These are phyloP conservation scores for Ephydatia muelleri DNA, from an alignment of 37 sponge, comb jelly and placozoan species.

Conservation along the genomic window DNA sequence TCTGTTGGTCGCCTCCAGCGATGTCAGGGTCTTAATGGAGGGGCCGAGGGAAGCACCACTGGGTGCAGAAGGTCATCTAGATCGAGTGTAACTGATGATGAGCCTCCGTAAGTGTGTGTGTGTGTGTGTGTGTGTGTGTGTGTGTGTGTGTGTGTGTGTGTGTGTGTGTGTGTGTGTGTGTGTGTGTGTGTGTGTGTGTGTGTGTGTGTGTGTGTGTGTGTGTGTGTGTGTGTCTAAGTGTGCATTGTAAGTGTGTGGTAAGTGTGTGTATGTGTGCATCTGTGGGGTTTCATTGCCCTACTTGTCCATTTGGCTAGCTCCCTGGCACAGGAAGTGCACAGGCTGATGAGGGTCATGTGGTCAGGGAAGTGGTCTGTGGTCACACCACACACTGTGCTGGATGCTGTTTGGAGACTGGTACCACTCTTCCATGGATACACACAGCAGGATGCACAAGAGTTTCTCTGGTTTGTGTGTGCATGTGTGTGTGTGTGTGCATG, in stretches of 20 bases:
- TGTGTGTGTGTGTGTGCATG: background rate
- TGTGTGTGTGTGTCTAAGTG: background rate
- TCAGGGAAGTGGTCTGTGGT: conserved; percentile 87
- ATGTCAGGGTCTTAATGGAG: background rate
- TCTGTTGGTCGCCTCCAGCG: background rate
- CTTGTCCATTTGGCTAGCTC: background rate
- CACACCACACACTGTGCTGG: conserved; percentile 76
- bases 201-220: no score
- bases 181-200: no score
- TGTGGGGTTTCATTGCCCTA: background rate
- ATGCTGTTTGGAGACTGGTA: conserved; percentile 61
- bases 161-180: no score
- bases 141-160: no score
- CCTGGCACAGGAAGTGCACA: conserved; percentile 50
- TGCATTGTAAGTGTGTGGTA: background rate
- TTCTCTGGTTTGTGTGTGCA: conserved; percentile 58
- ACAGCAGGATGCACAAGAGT: conserved; percentile 89
- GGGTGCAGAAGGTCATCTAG: no score
- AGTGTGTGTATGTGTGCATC: background rate
- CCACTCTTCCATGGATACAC: conserved; percentile 77
- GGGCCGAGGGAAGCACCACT: no score
- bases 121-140: no score
- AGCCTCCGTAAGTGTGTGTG: no score
- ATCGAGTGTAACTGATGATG: no score
- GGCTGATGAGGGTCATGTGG: conserved; percentile 79